phyloP scores from a whole-genome alignment of 2,888 invertebrate genomes.

The Dimorphilus gyrociliatus region DNA sequence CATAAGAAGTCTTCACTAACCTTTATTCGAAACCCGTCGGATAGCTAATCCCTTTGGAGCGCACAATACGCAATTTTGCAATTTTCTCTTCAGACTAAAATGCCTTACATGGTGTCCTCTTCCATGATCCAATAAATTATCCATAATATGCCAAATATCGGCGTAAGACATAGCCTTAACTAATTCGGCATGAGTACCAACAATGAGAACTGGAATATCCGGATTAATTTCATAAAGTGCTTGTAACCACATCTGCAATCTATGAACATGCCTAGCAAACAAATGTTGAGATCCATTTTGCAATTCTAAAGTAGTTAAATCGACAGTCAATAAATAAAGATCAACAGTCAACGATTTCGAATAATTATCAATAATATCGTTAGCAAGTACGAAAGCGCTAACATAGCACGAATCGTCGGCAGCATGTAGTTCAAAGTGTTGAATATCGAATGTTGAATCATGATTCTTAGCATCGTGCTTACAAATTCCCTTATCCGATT shows the following conservation, averaged over 20 bases:
- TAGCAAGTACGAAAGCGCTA: slow-evolving; percentile 13
- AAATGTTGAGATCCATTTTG: slow-evolving; percentile 15
- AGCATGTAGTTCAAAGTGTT: too few relatives aligned
- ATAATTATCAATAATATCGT: slow-evolving; percentile 12
- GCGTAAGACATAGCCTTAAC: slow-evolving; percentile 13
- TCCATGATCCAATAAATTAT: slow-evolving; percentile 12
- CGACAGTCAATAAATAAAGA: slow-evolving; percentile 12
- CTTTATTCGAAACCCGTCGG: slow-evolving; percentile 11
- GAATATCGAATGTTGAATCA: slow-evolving; percentile 6
- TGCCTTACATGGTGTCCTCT: slow-evolving; percentile 11
- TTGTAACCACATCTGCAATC: slow-evolving; percentile 16
- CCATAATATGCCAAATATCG: slow-evolving; percentile 14
- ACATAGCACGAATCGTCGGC: slow-evolving; percentile 10
- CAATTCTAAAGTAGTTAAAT: slow-evolving; percentile 14
- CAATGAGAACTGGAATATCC: slow-evolving; percentile 14
- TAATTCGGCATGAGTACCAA: slow-evolving; percentile 15
- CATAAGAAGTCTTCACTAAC: slow-evolving; percentile 11
- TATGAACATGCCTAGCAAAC: slow-evolving; percentile 13
- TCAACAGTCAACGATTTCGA: slow-evolving; percentile 12
- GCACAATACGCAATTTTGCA: slow-evolving; percentile 12
- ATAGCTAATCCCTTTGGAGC: slow-evolving; percentile 10
- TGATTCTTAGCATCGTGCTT: slow-evolving; percentile 9
- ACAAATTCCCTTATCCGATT: slow-evolving; percentile 13
- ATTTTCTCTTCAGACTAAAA: slow-evolving; percentile 10
- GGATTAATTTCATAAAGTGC: slow-evolving; percentile 14